phyloP scores from a whole-genome alignment of 2,888 invertebrate genomes.

The Dermolepida albohirtum region DNA sequence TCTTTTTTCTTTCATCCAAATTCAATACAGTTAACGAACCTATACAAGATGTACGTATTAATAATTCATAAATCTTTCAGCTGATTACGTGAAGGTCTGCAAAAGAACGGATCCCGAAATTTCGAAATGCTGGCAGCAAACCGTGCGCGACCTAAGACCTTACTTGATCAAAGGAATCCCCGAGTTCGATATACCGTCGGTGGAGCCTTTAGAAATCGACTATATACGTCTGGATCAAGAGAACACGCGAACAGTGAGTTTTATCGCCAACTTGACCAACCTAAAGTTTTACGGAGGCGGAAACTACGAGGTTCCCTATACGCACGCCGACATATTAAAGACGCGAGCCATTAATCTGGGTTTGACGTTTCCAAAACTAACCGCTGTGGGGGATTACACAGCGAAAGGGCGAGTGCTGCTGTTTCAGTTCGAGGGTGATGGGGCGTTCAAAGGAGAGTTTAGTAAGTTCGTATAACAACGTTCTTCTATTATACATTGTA shows the following conservation, averaged over 20 bases:
- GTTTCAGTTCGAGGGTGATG: conserved; percentile 40
- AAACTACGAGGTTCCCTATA: conserved; percentile 50
- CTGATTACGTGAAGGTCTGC: conserved; percentile 50
- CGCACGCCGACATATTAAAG: conserved; percentile 33
- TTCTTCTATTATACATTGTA: no score
- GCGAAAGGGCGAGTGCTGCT: conserved; percentile 37
- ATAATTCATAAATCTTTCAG: conserved; percentile 40
- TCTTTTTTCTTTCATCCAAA: no score
- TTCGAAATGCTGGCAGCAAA: conserved; percentile 54
- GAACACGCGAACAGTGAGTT: conserved; percentile 50
- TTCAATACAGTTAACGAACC: no score
- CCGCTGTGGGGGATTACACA: conserved; percentile 32
- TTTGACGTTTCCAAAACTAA: conserved; percentile 34
- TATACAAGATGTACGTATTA: not conserved
- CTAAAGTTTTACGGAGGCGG: conserved; percentile 50
- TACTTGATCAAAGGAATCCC: conserved; percentile 57
- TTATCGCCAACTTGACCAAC: conserved; percentile 53
- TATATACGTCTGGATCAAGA: conserved; percentile 55
- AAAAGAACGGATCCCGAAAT: conserved; percentile 55
- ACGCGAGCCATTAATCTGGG: conserved; percentile 5
- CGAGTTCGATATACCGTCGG: conserved; percentile 55
- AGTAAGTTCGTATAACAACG: conserved; percentile 9
- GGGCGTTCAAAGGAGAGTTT: conserved; percentile 30
- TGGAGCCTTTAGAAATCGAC: conserved; percentile 55
- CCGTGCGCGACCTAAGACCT: conserved; percentile 53